Evolutionary conservation across 2,113 vertebrate genomes (phyloP), one percentile per base, ranked within the genome.

Genomic region (Rallus limicola): DNA sequence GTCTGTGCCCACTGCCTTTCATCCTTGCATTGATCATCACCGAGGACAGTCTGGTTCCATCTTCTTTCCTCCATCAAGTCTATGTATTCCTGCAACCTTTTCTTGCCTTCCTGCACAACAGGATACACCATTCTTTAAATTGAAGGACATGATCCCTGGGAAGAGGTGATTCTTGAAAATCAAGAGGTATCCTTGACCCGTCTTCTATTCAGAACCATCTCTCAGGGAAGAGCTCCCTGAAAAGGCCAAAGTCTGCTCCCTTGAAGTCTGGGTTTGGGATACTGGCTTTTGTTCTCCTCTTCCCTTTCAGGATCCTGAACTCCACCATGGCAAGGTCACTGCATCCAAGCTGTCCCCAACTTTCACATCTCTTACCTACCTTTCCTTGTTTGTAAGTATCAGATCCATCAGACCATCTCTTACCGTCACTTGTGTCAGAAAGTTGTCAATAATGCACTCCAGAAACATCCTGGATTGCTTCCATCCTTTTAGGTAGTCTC

Each of bases 371-470:
- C 26, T 59, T 12, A 63, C 23, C 2, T 50, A 4, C 38, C 82
- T 18, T 59, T 77, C 38, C 7, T 56, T 55, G 15, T n/a, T 56
- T 83, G 9, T 29, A 78, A 38, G 38, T 44, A 71, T 55, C 24
- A 34, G n/a, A 34, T 50, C 26, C 31, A 50, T 29, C 20, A 75
- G 28, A 40, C 13, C 11, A 18, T 24, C 23, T 63, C 19, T 76
- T 4, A 1, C 58, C 23, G 25, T 3, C 46, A 18, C 19, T 60
- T 67, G 14, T 42, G 42, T 65, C 38, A 50, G 31, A 6, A 82
- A 50, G 8, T 16, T 56, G 25, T 58, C 0, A 0, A 16, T 64
- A 67, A 53, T 7, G 11, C 7, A 21, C 28, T 68, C 17, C 42
- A 77, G 58, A 55, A 72, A 59, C 9, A 48, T 25, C 9, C 36